Conservation (phyloP, 2,888 invertebrate species). For the Lithophane ornitopus region DNA sequence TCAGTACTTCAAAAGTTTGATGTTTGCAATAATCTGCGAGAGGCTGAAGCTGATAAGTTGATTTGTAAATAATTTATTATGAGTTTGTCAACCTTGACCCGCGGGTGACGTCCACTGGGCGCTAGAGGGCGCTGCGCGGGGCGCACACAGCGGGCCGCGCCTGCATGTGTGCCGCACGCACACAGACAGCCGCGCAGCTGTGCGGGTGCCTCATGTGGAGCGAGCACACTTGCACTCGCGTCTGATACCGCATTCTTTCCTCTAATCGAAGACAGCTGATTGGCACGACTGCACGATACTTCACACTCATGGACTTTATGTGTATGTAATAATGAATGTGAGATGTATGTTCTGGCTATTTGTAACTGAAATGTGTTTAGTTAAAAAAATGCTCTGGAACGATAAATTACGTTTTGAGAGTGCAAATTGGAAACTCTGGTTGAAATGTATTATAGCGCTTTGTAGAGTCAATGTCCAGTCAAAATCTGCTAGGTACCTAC, state of each 20-base stretch:
- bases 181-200: constrained; percentile 70
- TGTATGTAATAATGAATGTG: constrained; percentile 59
- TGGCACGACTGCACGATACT: constrained; percentile 74
- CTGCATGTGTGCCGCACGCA: constrained; percentile 78
- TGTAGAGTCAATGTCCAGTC: background rate
- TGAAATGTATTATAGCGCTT: background rate
- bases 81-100: constrained; percentile 89
- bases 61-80: constrained; percentile 85
- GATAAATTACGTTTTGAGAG: constrained; percentile 22
- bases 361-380: constrained; percentile 44
- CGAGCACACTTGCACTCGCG: constrained; percentile 73
- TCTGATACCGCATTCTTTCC: constrained; percentile 76
- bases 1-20: constrained; percentile 52
- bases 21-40: constrained; percentile 58
- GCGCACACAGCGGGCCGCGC: constrained; percentile 73
- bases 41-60: constrained; percentile 76
- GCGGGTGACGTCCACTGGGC: constrained; percentile 74
- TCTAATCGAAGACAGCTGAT: constrained; percentile 77
- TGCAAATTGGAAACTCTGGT: constrained; percentile 14
- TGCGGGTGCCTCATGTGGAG: constrained; percentile 78
- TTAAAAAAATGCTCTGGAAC: constrained; percentile 47
- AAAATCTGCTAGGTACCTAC: background rate
- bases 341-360: constrained; percentile 49
- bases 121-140: constrained; percentile 83
- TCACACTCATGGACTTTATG: constrained; percentile 61